Evolutionary conservation across 2,888 invertebrate genomes (phyloP).

Genomic region (Taenaris catops): DNA sequence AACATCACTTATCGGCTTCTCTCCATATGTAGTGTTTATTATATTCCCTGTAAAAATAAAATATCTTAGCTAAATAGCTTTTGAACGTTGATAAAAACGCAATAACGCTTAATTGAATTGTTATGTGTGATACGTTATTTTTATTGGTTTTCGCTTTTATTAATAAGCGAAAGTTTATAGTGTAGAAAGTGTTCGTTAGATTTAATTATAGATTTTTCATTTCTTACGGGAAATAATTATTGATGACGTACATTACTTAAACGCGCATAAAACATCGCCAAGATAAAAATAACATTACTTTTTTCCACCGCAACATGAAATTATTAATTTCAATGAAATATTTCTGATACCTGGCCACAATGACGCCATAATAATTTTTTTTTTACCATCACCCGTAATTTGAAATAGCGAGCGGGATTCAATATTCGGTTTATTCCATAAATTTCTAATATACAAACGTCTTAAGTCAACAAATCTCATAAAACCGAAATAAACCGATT

Average conservation of each 20-base stretch:
- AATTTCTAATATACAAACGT: slow-evolving; percentile 44
- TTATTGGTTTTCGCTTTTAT: not conserved
- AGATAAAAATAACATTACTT: no score
- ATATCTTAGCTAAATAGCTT: not conserved
- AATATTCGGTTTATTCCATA: slow-evolving; percentile 44
- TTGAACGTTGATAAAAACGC: not conserved
- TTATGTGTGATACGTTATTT: not conserved
- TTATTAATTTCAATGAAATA: slow-evolving; percentile 15
- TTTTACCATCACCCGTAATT: slow-evolving; percentile 23
- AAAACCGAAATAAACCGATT: slow-evolving; percentile 67
- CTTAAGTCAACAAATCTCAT: slow-evolving; percentile 48
- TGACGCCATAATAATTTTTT: slow-evolving; percentile 19
- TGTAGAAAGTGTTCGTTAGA: slow-evolving; percentile 6
- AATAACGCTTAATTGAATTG: not conserved
- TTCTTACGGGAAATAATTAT: no score
- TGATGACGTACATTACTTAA: slow-evolving; percentile 6
- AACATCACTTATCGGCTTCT: slow-evolving; percentile 29
- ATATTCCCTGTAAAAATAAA: no score
- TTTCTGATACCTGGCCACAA: slow-evolving; percentile 20
- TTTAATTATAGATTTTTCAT: slow-evolving; percentile 1
- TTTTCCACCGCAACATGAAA: slow-evolving; percentile 2
- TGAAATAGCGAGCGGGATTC: slow-evolving; percentile 24
- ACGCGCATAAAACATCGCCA: not conserved
- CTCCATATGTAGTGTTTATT: not conserved
- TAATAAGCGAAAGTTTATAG: slow-evolving; percentile 5